Evolutionary conservation across 2,113 vertebrate genomes (phyloP), one percentile per base, ranked within the genome.

Genomic region (Todiramphus chloris): DNA sequence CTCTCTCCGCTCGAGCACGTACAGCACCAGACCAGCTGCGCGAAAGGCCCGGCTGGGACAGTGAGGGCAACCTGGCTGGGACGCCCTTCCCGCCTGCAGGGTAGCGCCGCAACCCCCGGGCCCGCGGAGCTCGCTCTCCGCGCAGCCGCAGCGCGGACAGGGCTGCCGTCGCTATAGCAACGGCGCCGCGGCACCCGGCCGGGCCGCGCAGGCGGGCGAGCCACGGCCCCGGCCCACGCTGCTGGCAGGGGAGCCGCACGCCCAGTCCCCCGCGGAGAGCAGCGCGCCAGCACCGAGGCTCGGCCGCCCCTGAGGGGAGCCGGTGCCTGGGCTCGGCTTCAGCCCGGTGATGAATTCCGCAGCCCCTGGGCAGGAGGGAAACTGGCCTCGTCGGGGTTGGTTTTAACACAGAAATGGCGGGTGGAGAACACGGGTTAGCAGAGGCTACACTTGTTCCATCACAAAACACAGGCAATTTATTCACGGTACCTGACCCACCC

Each of bases 351-450:
- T 20, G 2, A 11, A 4, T 9, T 4, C 24, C 3, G 53, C 62
- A 0, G 18, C n/a, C 23, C 23, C 2, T 10, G n/a, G 7, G 12
- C 8, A 8, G 8, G 35, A 12, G 28, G 21, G 35, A 46, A 41
- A 39, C 4, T 0, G n/a, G n/a, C 16, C 9, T 3, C 2, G 14
- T 4, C 25, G 2, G 56, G 5, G 9, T 7, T 33, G 21, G 1
- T 10, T 43, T 33, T 6, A n/a, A 12, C 6, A 5, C 11, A 2
- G 25, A 23, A 23, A 18, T 0, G 13, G 1, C 5, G 46, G 28
- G 3, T 7, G 27, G 33, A 3, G 6, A 53, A 8, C 6, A n/a
- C 6, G 4, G 1, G 35, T 13, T 16, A 25, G 46, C 31, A 20
- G 30, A 12, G 10, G 9, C 3, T 11, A 33, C 28, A 5, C 20